phyloP scores from a whole-genome alignment of 2,797 vertebrate species.

The Emys orbicularis region DNA sequence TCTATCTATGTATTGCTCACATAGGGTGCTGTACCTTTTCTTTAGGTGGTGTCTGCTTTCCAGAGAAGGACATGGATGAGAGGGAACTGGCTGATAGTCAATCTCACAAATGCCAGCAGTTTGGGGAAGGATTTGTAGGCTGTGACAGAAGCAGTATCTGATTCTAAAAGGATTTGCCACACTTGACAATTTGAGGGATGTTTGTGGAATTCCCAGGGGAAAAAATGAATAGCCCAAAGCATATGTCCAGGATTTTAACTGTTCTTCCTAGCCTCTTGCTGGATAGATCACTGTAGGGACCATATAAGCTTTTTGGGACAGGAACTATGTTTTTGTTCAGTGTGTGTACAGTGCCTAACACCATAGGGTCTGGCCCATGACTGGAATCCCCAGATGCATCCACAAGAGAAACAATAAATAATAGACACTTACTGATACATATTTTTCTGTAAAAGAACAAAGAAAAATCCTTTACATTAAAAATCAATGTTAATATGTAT shows the following conservation, averaged over 20 bases:
- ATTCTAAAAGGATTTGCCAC: neutral
- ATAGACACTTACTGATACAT: neutral
- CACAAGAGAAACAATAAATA: neutral
- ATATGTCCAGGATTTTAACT: neutral
- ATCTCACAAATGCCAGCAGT: neutral
- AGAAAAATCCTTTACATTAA: neutral
- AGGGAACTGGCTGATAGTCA: neutral
- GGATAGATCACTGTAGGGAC: neutral
- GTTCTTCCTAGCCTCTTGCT: neutral
- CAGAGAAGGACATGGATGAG: neutral
- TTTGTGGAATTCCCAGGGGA: neutral
- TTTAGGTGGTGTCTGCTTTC: fast-evolving
- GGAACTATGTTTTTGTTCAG: neutral
- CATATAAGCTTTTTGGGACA: neutral
- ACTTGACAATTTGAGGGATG: neutral
- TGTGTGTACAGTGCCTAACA: neutral
- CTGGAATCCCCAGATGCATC: neutral
- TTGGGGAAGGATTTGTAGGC: neutral
- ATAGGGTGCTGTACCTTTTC: fast-evolving
- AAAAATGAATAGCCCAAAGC: neutral
- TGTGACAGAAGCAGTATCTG: neutral
- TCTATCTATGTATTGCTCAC: neutral
- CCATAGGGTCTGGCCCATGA: neutral
- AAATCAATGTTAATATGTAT: neutral
- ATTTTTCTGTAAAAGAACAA: neutral